phyloP scores from a whole-genome alignment of 2,888 invertebrate species.

The Cosmia trapezina region DNA sequence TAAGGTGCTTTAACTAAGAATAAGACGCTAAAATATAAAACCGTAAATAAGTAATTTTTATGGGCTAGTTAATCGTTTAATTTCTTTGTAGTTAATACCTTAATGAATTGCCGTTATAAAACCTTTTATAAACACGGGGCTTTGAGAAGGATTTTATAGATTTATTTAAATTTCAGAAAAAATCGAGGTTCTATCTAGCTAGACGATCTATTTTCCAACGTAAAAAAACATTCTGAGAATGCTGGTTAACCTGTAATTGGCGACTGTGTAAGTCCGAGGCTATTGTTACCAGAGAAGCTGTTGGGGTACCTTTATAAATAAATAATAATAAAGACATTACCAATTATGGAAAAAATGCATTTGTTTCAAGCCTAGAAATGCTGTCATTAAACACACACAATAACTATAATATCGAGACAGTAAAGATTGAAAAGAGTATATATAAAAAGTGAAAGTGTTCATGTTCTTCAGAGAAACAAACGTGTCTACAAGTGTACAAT shows the following conservation, averaged over 20 bases:
- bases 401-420: conserved; percentile 1
- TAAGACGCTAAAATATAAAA: conserved; percentile 19
- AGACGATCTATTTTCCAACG: neutral
- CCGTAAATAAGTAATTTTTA: conserved; percentile 23
- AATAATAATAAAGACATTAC: neutral
- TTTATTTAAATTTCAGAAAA: conserved; percentile 1
- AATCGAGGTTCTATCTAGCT: neutral
- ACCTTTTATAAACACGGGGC: conserved; percentile 9
- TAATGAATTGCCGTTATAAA: conserved; percentile 32
- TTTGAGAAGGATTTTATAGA: conserved; percentile 2
- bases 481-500: conserved; percentile 61
- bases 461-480: conserved; percentile 54
- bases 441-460: conserved; percentile 62
- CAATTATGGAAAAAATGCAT: too few species aligned
- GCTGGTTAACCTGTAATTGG: too few species aligned
- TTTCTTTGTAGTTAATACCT: conserved; percentile 21
- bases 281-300: too few species aligned
- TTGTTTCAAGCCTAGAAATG: neutral
- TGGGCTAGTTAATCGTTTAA: conserved; percentile 28
- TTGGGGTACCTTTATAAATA: too few species aligned
- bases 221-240: neutral
- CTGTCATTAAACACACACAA: neutral
- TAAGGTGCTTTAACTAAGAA: neutral
- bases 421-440: conserved; percentile 31
- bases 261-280: too few species aligned